Percentiles rank a stretch among this genome's conserved stretches.
phyloP scores from a whole-genome alignment of 2,113 vertebrate species.

The Platycercus adscitus region DNA sequence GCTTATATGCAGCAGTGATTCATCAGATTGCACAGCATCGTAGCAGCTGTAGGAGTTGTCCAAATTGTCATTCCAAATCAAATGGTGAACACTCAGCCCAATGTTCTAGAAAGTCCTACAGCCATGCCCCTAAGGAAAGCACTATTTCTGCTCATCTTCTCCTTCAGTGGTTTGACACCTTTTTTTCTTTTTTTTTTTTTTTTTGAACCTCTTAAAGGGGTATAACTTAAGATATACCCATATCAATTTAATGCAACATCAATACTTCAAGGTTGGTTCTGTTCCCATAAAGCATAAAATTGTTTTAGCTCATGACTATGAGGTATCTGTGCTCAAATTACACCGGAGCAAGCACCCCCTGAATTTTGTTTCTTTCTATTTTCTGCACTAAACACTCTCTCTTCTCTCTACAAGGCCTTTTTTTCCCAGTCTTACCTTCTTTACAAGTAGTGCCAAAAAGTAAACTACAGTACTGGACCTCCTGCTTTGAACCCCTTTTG shows the following conservation, averaged over 20 bases:
- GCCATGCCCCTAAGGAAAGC: not conserved
- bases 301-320: not conserved
- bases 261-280: not conserved
- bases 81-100: not conserved
- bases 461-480: not conserved
- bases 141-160: not conserved
- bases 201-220: not conserved
- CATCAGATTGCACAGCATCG: not conserved
- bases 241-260: not conserved
- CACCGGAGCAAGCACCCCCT: not conserved
- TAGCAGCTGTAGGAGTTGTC: not conserved
- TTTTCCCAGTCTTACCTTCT: not conserved
- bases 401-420: not conserved
- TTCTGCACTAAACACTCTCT: not conserved
- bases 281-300: not conserved
- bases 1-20: not conserved
- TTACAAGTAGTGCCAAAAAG: not conserved
- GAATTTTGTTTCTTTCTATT: not conserved
- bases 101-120: not conserved
- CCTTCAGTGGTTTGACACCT: not conserved
- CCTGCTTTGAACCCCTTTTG: not conserved
- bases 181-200: not conserved
- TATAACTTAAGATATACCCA: not conserved
- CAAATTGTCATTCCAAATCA: not conserved
- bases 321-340: not conserved